Evolutionary conservation across 2,888 invertebrate genomes (phyloP), one percentile per base, ranked within the genome.

Genomic region (Mylabris sibirica): DNA sequence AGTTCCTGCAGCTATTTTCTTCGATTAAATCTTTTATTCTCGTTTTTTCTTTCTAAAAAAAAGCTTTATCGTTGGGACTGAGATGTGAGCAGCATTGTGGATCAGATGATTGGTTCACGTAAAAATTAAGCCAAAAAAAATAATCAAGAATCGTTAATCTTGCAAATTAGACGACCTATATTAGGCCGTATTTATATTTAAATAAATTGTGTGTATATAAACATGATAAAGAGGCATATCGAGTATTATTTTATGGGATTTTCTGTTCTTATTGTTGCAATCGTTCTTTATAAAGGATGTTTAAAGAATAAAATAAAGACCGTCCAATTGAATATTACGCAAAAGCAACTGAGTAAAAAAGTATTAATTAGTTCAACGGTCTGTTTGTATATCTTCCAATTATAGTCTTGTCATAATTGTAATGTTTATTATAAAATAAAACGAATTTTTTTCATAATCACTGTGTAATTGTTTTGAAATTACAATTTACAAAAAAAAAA

Each of bases 371-470:
- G 76, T 68, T 77, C 77, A 80, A 79, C 77, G 82, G 82, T 82
- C 79, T 81, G 81, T 82, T 81, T 77, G 75, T 80, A 79, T 77
- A 80, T 79, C 80, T 81, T 81, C 81, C 81, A 81, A 30, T 30
- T 79, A 77, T 76, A 80, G 80, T 82, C 81, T 82, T 82, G 82
- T 82, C 82, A 81, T 34, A 57, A 57, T 61, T 22, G 79, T 79
- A 81, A 68, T 72, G 75, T 80, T 79, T 81, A 81, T 79, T 78
- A 79, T 75, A 67, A 71, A 78, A 75, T 74, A 75, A 75, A 75
- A 73, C 74, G 70, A 74, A 70, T 75, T 75, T 76, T 74, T 68
- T 68, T 64, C 57, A 57, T 57, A 57, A 57, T 24, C 24, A 2
- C 2, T 14, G 22, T 14, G 3, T 57, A 57, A 57, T 57, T 57